Conservation (phyloP, 2,888 invertebrate species). For the Leptopterna dolabrata region DNA sequence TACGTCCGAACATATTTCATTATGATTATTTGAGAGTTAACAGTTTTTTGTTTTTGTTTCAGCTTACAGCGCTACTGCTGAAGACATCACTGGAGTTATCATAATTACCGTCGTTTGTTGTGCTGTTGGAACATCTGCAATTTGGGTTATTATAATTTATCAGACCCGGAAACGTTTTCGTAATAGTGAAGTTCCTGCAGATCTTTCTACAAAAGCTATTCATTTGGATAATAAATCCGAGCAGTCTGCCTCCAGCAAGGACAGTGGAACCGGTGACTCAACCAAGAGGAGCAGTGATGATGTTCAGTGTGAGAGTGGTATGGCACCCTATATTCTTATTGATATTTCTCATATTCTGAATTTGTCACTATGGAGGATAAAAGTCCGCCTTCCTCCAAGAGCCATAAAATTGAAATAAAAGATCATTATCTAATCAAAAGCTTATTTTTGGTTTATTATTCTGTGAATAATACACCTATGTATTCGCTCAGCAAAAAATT, state of each 20-base stretch:
- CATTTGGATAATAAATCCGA: constrained; percentile 79
- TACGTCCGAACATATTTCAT: no score
- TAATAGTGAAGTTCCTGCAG: constrained; percentile 64
- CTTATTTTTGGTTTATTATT: no score
- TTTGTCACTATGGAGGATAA: no score
- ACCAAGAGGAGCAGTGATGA: constrained; percentile 77
- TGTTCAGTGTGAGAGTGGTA: constrained; percentile 57
- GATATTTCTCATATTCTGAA: neutral
- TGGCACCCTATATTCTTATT: neutral
- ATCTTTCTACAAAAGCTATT: constrained; percentile 59
- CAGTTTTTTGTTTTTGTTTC: constrained; percentile 65
- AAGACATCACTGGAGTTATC: constrained; percentile 87
- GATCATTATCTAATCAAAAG: no score
- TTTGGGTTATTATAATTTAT: constrained; percentile 93
- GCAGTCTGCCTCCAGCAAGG: constrained; percentile 77
- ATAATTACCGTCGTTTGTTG: constrained; percentile 91
- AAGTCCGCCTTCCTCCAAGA: no score
- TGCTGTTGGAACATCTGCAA: constrained; percentile 88
- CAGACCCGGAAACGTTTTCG: constrained; percentile 78
- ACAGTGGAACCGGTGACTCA: constrained; percentile 84
- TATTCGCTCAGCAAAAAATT: no score
- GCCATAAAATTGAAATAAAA: no score
- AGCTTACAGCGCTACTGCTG: constrained; percentile 73
- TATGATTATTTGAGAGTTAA: no score
- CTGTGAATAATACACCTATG: no score